Evolutionary conservation across 2,888 invertebrate species (phyloP), one percentile per base, ranked within the genome.

Genomic region (Amblyjoppa proteus): DNA sequence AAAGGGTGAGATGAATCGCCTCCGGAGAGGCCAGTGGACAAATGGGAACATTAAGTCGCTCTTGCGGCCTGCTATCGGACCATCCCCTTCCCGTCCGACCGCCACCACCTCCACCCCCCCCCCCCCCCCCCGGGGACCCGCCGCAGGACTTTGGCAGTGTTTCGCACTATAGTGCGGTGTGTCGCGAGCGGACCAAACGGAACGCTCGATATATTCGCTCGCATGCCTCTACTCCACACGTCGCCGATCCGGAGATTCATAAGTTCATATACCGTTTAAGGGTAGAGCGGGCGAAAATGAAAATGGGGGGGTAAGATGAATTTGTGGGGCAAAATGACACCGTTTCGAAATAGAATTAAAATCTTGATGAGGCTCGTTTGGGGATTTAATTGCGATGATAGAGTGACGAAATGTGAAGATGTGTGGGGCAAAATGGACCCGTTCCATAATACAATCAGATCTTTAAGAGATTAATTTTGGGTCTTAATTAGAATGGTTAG

Each of bases 1-100:
- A 91, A 90, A 91, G 84, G 90, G 87, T 80, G 90, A 90, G 90
- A 91, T 91, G 89, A 89, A 93, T 93, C 91, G 92, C 91, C 91
- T 92, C 92, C 92, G 91, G 91, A 89, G 90, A 90, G 89, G 81
- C 78, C 89, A 85, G 89, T 89, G 91, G 93, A 93, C 93, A 93
- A 93, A 93, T 93, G 91, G 92, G 90, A 89, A 92, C 92, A 93
- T 93, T 93, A 92, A 92, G 92, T 93, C 91, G 90, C 91, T 91
- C 91, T 92, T 91, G 91, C 92, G 92, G 91, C 87, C 87, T 88
- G 87, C 87, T 89, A 89, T 90, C 90, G 84, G 86, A 83, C 90
- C 89, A 89, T 87, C 88, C 85, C 88, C 81, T 81, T 53, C 79
- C 45, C 49, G 75, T 58, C 28, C 69, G 41, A 45, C 45, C 81